Evolutionary conservation across 2,888 invertebrate genomes (phyloP).

Genomic region (Prenolepis imparis): DNA sequence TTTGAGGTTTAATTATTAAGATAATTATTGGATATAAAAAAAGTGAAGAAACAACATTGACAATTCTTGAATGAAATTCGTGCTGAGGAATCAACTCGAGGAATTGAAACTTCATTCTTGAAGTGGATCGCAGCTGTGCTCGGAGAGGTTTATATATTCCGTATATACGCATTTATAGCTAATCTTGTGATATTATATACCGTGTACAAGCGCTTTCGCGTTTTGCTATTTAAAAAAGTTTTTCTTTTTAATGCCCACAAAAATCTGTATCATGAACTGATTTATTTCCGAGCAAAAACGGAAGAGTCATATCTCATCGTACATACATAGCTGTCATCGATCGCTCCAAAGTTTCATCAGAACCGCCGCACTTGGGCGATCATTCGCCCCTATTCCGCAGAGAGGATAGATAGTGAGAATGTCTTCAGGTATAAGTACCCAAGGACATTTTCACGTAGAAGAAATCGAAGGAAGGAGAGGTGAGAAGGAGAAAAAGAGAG

Average conservation of each 20-base stretch:
- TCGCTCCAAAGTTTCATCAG: constrained; percentile 27
- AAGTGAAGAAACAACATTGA: not conserved
- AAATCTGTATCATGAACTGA: not conserved
- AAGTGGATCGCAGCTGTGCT: not conserved
- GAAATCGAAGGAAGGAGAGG: not conserved
- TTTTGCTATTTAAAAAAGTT: not conserved
- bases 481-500: not conserved
- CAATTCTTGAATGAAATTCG: too few relatives aligned
- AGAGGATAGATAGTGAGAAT: not conserved
- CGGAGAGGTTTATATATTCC: not conserved
- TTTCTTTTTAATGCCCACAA: not conserved
- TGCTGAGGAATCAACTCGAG: not conserved
- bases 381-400: not conserved
- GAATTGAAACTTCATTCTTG: not conserved
- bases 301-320: not conserved
- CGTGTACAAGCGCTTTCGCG: too few relatives aligned
- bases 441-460: constrained; percentile 10
- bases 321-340: not conserved
- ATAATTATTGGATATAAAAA: not conserved
- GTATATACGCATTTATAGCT: not conserved
- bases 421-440: not conserved
- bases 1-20: not conserved
- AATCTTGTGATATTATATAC: not conserved
- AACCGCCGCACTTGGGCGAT: not conserved
- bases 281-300: not conserved